Conservation (phyloP, 2,888 invertebrate species). For the Girardia tigrina region DNA sequence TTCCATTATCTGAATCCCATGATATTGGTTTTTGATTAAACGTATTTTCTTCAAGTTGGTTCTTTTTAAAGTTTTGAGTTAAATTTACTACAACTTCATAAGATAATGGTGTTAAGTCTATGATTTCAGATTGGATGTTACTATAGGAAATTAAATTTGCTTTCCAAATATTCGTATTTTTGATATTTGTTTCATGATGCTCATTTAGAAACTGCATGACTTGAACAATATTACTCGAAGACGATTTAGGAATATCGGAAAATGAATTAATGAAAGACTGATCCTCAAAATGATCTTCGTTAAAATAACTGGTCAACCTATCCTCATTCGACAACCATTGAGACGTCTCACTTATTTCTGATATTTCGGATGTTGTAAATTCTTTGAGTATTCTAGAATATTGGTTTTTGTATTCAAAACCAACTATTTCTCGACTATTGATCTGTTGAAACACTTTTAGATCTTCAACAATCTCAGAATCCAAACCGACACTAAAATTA, state of each 20-base stretch:
- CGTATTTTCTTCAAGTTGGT: background rate
- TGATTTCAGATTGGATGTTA: background rate
- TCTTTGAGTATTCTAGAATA: background rate
- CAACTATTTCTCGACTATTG: background rate
- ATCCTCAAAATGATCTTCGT: background rate
- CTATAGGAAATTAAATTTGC: background rate
- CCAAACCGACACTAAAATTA: background rate
- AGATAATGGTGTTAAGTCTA: background rate
- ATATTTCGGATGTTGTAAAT: background rate
- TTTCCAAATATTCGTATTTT: background rate
- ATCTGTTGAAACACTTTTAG: background rate
- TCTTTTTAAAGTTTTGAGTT: background rate
- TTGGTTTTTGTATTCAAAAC: background rate
- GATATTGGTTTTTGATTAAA: background rate
- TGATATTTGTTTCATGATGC: background rate
- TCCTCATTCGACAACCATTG: constrained; percentile 4
- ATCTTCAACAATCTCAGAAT: background rate
- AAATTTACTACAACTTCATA: constrained; percentile 4
- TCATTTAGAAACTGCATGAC: background rate
- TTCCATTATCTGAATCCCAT: background rate
- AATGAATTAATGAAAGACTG: constrained; percentile 15
- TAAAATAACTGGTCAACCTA: background rate
- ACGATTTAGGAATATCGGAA: background rate
- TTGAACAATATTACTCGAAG: background rate
- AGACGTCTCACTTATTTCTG: background rate